Percentiles rank a stretch among this genome's conserved stretches.
Conservation (phyloP, 2,888 invertebrate species). For the Ditula angustiorana region DNA sequence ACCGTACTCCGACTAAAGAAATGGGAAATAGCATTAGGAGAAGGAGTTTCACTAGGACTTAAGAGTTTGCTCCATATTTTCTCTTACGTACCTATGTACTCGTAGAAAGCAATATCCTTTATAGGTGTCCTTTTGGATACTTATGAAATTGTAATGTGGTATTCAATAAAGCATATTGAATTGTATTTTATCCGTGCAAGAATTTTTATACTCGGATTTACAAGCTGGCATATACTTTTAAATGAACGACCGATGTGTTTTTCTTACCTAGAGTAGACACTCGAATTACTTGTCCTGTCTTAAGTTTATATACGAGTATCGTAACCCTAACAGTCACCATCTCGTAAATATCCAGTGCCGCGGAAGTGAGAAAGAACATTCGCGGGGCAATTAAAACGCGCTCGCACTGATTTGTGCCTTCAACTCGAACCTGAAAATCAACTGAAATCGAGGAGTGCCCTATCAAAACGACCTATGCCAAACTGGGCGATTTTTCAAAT, state of each 20-base stretch:
- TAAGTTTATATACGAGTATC: neutral
- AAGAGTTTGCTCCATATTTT: no score
- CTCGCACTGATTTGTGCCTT: constrained; percentile 20
- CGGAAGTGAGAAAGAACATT: constrained; percentile 3
- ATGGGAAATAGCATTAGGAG: no score
- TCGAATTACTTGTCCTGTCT: neutral
- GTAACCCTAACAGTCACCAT: constrained; percentile 1
- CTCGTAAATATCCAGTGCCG: neutral
- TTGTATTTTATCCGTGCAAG: no score
- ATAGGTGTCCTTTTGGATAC: no score
- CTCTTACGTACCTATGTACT: no score
- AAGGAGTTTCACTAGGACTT: no score
- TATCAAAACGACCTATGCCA: neutral
- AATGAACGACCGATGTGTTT: neutral
- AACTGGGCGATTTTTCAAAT: neutral
- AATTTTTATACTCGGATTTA: neutral
- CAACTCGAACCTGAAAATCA: constrained; percentile 8
- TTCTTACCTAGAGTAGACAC: no score
- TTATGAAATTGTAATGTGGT: no score
- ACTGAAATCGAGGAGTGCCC: neutral
- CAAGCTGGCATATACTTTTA: no score
- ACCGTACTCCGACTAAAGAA: no score
- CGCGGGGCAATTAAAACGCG: constrained; percentile 15
- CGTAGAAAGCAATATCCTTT: no score
- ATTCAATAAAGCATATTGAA: no score